Percentiles rank a stretch among this genome's conserved stretches.
Conservation (phyloP, 2,888 invertebrate species). For the Pandemis heparana region DNA sequence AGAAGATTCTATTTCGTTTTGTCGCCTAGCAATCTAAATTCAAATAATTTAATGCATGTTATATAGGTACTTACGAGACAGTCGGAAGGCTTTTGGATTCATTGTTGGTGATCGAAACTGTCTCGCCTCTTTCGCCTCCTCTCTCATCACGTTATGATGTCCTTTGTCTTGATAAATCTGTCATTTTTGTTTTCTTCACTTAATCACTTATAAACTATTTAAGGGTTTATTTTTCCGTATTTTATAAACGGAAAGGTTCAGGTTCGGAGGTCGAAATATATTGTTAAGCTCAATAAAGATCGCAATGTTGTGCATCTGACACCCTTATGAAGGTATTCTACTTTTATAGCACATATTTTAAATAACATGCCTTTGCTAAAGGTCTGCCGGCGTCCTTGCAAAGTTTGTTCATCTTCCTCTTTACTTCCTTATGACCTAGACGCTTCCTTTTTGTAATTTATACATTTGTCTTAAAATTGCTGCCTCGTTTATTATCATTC, state of each 20-base stretch:
- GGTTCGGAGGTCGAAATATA: neutral
- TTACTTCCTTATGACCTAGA: slow-evolving; percentile 36
- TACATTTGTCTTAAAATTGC: slow-evolving; percentile 23
- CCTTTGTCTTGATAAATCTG: neutral
- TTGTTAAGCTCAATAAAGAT: neutral
- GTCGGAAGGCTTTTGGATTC: neutral
- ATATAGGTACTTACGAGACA: neutral
- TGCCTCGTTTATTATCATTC: slow-evolving; percentile 13
- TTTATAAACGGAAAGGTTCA: too few species aligned
- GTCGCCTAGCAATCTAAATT: neutral
- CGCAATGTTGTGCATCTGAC: neutral
- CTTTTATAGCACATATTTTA: slow-evolving; percentile 23
- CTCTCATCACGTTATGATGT: neutral
- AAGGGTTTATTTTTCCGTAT: too few species aligned
- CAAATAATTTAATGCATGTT: neutral
- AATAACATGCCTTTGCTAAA: slow-evolving; percentile 3
- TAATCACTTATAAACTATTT: neutral
- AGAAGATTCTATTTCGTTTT: slow-evolving; percentile 2
- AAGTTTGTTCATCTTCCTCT: slow-evolving; percentile 32
- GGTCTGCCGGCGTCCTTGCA: slow-evolving; percentile 30
- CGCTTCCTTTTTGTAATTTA: slow-evolving; percentile 31
- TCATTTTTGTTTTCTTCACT: neutral
- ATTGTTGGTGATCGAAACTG: neutral
- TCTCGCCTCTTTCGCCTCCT: neutral
- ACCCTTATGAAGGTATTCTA: slow-evolving; percentile 13